Evolutionary conservation across 2,797 vertebrate species (phyloP).

Genomic region (Graptemys geographica): DNA sequence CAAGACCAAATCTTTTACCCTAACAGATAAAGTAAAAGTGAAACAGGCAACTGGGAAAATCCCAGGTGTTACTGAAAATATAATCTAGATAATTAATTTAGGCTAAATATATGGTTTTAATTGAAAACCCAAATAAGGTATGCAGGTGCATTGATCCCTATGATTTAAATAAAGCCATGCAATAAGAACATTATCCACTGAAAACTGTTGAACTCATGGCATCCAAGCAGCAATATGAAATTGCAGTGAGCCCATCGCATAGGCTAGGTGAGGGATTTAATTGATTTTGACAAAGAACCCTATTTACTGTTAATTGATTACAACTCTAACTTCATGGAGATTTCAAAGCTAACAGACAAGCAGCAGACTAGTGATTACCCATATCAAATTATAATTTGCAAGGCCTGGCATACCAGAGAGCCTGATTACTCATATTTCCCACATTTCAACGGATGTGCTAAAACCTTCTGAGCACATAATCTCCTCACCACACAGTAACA

Average conservation of each 20-base stretch:
- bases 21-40: conserved; percentile 53
- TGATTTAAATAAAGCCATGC: conserved; percentile 73
- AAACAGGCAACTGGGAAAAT: conserved; percentile 61
- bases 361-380: conserved; percentile 73
- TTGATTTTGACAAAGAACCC: conserved; percentile 82
- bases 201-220: conserved; percentile 57
- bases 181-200: conserved; percentile 65
- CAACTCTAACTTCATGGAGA: conserved; percentile 79
- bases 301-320: conserved; percentile 85
- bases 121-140: conserved; percentile 72
- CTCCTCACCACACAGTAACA: neutral
- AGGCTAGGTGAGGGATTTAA: conserved; percentile 64
- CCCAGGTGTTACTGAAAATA: conserved; percentile 48
- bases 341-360: conserved; percentile 61
- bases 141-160: conserved; percentile 69
- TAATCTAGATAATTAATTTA: conserved; percentile 68
- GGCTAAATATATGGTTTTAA: conserved; percentile 66
- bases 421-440: conserved; percentile 48
- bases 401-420: neutral
- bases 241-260: conserved; percentile 55
- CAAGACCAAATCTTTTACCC: conserved; percentile 34
- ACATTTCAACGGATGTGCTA: conserved; percentile 59
- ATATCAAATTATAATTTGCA: conserved; percentile 57
- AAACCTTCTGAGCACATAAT: neutral
- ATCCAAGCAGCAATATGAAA: conserved; percentile 63